Conservation (phyloP, 2,888 invertebrate genomes). For the Epistrophe grossulariae region DNA sequence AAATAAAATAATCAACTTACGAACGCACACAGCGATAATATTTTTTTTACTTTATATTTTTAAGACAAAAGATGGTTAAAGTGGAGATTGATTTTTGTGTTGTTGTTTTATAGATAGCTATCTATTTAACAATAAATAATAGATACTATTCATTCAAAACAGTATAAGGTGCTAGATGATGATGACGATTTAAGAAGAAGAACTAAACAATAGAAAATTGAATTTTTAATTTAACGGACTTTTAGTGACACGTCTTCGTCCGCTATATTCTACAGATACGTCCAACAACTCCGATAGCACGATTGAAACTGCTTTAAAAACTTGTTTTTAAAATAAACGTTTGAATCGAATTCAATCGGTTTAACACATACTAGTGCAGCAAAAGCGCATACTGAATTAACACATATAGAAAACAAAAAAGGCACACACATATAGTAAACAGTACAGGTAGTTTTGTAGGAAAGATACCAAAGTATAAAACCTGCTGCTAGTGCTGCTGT, state of each 20-base stretch:
- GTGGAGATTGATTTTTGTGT: constrained; percentile 33
- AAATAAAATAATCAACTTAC: constrained; percentile 9
- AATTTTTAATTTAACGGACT: constrained; percentile 61
- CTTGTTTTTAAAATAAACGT: constrained; percentile 81
- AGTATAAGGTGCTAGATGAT: background rate
- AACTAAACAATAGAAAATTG: constrained; percentile 23
- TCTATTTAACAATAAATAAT: constrained; percentile 20
- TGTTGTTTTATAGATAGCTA: background rate
- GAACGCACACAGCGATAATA: constrained; percentile 22
- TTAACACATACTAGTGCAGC: constrained; percentile 57
- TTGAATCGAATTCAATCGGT: constrained; percentile 72
- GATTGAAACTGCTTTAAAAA: constrained; percentile 83
- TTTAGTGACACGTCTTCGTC: constrained; percentile 31
- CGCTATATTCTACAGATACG: constrained; percentile 72
- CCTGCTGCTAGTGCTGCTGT: constrained; percentile 11
- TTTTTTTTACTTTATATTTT: background rate
- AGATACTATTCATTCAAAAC: background rate
- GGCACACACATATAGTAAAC: background rate
- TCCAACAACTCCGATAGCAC: constrained; percentile 82
- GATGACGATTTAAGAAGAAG: background rate
- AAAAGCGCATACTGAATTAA: constrained; percentile 58
- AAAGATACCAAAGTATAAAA: constrained; percentile 26
- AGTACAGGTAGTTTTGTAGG: constrained; percentile 66
- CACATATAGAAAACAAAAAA: background rate
- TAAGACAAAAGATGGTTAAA: constrained; percentile 41